Evolutionary conservation across 2,113 vertebrate genomes (phyloP), one percentile per base, ranked within the genome.

Genomic region (Ptychochromis oligacanthus): DNA sequence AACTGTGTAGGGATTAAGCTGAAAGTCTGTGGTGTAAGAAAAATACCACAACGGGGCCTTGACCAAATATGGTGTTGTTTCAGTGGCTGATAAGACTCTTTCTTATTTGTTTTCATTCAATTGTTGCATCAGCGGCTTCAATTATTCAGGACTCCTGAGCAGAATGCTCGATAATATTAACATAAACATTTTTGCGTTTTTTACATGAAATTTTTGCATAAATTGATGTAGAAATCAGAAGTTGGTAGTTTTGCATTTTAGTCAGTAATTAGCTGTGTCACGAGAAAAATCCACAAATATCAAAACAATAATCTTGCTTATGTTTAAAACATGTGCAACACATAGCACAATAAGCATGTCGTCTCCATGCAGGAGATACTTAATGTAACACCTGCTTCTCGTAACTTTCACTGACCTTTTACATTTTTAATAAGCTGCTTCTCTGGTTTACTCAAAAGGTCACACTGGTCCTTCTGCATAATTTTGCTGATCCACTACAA

Each of bases 351-450:
- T 49, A 72, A 54, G 46, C 56, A 40, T 20, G 46, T 74, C 28
- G 34, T 54, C 9, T n/a, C 9, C 15, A 49, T 38, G 67, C 83
- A 82, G 70, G 61, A 79, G 59, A 77, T 31, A 40, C 2, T 75
- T 80, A 31, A 22, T 56, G 75, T 62, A 34, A 57, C 62, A 80
- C 40, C 54, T 62, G 65, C 55, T 17, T 72, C 74, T 22, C 81
- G 65, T 65, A 87, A 84, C 65, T 85, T 78, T 82, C 55, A 40
- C 80, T 91, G 92, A 89, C 87, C 88, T 92, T 91, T 89, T 84
- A 85, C 80, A 59, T 84, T 72, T 57, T 62, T 88, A 82, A 89
- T 87, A 70, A 90, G 86, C 84, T 83, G 78, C 38, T 14, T 34
- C 60, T 88, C 74, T 55, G 76, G 80, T 89, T 65, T 79, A 62